phyloP scores from a whole-genome alignment of 2,113 vertebrate species.

The Oryzias woworae region DNA sequence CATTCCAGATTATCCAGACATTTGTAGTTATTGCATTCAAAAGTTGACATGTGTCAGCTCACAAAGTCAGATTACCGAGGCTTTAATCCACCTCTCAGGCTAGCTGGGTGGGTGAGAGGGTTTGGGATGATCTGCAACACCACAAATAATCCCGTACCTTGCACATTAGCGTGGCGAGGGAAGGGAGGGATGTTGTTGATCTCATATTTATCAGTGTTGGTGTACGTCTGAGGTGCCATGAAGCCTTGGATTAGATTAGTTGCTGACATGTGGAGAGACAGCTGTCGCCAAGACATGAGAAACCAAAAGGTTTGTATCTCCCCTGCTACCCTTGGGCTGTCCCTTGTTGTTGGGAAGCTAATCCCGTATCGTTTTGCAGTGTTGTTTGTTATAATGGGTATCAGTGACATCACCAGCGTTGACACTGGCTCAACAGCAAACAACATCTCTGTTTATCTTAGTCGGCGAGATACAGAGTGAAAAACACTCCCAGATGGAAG shows the following conservation, averaged over 20 bases:
- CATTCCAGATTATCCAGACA: slow-evolving; percentile 46
- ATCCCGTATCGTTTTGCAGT: slow-evolving; percentile 61
- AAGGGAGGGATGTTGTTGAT: slow-evolving; percentile 23
- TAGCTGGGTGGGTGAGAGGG: slow-evolving; percentile 50
- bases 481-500: slow-evolving; percentile 68
- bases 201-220: slow-evolving; percentile 46
- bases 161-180: slow-evolving; percentile 17
- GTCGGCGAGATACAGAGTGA: slow-evolving; percentile 46
- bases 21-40: slow-evolving; percentile 44
- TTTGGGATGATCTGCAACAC: slow-evolving; percentile 60
- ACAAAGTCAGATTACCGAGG: slow-evolving; percentile 64
- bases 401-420: slow-evolving; percentile 69
- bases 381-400: slow-evolving; percentile 66
- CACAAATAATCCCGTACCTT: slow-evolving; percentile 65
- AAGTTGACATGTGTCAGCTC: slow-evolving; percentile 67
- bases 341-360: slow-evolving; percentile 43
- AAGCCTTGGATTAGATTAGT: slow-evolving; percentile 67
- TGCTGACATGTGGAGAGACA: slow-evolving; percentile 65
- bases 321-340: slow-evolving; percentile 44
- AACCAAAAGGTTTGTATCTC: slow-evolving; percentile 34
- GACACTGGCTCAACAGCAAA: slow-evolving; percentile 59
- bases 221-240: slow-evolving; percentile 46
- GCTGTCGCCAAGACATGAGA: slow-evolving; percentile 49
- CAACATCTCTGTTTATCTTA: slow-evolving; percentile 67
- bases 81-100: slow-evolving; percentile 66